Evolutionary conservation across 1,140 invertebrate genomes (phyloP).

Genomic region (Pentalonia nigronervosa): DNA sequence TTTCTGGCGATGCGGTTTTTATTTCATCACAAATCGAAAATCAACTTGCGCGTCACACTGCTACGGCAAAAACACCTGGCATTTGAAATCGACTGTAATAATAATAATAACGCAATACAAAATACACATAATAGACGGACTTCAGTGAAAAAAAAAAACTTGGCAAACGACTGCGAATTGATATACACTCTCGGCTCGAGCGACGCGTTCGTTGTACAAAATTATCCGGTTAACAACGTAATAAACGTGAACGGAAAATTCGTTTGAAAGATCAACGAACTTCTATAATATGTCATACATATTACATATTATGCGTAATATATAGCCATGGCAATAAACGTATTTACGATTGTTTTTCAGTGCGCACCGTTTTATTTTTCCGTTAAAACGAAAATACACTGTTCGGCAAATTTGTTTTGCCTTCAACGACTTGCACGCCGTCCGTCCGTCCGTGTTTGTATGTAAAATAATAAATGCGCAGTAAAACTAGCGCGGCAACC

Average conservation of each 20-base stretch:
- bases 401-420: not conserved
- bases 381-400: not conserved
- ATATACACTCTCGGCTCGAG: not conserved
- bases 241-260: conserved; percentile 41
- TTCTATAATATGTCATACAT: conserved; percentile 32
- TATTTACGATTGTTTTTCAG: conserved; percentile 21
- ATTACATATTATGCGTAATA: conserved; percentile 1
- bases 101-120: not conserved
- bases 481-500: not conserved
- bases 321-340: conserved; percentile 12
- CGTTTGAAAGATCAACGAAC: conserved; percentile 25
- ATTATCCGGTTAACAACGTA: conserved; percentile 18
- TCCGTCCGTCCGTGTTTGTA: not conserved
- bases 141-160: not conserved
- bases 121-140: not conserved
- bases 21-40: not conserved
- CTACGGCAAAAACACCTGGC: not conserved
- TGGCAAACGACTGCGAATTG: not conserved
- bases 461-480: conserved; percentile 5
- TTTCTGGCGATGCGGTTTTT: not conserved
- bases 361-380: not conserved
- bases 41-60: not conserved
- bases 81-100: not conserved
- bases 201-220: not conserved
- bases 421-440: not conserved